These are phyloP conservation scores for Mesaphorura yosii DNA, from an alignment of 1,140 invertebrate species.

Conservation along the genomic window DNA sequence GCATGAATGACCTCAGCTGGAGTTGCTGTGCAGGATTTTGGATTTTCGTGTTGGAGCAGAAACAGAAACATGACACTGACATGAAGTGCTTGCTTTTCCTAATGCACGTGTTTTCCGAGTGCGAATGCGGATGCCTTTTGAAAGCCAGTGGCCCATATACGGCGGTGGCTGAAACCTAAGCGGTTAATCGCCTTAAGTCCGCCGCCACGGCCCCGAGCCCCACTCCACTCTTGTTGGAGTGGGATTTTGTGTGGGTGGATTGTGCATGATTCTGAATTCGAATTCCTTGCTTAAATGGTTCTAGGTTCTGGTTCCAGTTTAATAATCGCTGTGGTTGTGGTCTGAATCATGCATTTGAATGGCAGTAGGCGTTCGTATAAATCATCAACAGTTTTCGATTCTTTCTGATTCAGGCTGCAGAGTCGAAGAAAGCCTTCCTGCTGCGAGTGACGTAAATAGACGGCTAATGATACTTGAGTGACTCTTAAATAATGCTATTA, in stretches of 20 bases:
- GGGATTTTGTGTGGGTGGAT: neutral
- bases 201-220: constrained; percentile 11
- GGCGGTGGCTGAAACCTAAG: constrained; percentile 25
- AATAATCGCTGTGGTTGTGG: neutral
- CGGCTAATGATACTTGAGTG: constrained; percentile 24
- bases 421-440: neutral
- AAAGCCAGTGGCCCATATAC: constrained; percentile 22
- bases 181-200: constrained; percentile 31
- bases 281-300: neutral
- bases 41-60: too few species aligned
- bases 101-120: constrained; percentile 9
- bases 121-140: constrained; percentile 24
- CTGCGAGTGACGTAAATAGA: constrained; percentile 25
- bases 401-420: neutral
- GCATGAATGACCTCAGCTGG: too few species aligned
- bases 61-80: too few species aligned
- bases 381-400: neutral
- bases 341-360: neutral
- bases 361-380: neutral
- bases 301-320: neutral
- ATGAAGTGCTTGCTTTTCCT: constrained; percentile 21
- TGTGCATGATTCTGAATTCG: neutral
- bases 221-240: neutral
- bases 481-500: constrained; percentile 14
- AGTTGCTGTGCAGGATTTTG: too few species aligned